phyloP scores from a whole-genome alignment of 2,113 vertebrate species.

The Chrysemys picta region DNA sequence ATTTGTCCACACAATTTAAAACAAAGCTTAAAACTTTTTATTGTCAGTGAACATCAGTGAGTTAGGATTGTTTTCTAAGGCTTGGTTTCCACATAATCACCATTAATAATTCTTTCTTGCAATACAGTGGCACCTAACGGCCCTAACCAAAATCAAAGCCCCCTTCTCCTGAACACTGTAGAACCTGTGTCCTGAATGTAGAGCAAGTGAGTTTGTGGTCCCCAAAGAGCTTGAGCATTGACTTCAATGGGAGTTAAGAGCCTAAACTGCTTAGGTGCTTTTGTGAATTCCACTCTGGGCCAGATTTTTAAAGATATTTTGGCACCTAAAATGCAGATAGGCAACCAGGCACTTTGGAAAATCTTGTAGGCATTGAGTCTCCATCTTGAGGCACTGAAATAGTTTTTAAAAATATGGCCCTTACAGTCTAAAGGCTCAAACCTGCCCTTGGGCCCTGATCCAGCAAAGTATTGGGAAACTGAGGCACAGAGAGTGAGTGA shows the following conservation, averaged over 20 bases:
- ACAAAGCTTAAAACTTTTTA: background rate
- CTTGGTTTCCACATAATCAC: background rate
- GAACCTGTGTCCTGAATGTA: background rate
- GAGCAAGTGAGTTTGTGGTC: fast-evolving
- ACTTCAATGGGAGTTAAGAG: background rate
- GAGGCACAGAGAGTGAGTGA: background rate
- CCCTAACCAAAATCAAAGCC: background rate
- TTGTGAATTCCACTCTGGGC: background rate
- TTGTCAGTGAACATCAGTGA: background rate
- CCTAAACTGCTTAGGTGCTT: background rate
- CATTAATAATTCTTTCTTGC: background rate
- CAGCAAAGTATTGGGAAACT: background rate
- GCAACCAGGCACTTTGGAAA: background rate
- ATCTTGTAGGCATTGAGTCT: background rate
- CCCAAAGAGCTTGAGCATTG: background rate
- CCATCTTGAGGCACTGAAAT: background rate
- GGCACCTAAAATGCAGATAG: background rate
- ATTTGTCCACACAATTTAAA: background rate
- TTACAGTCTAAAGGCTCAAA: background rate
- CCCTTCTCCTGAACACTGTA: background rate
- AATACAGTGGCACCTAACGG: background rate
- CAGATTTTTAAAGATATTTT: background rate
- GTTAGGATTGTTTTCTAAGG: background rate
- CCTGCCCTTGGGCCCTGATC: background rate
- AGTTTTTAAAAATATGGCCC: background rate